These are phyloP conservation scores for Muscidifurax raptorellus DNA, from an alignment of 1,140 invertebrate genomes.

Conservation along the genomic window DNA sequence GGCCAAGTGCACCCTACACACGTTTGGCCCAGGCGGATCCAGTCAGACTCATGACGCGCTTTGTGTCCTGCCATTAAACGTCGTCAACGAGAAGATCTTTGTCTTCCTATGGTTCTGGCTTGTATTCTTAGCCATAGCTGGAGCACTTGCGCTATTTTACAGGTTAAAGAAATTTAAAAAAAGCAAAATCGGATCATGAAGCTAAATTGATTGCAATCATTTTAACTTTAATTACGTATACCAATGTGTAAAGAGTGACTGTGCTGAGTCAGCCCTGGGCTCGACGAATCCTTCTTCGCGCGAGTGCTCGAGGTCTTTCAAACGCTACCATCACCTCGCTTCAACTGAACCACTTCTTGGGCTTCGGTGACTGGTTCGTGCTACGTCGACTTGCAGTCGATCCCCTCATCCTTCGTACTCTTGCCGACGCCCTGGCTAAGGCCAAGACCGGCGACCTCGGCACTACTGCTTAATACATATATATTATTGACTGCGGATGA, in stretches of 20 bases:
- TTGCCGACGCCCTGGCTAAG: slow-evolving; percentile 48
- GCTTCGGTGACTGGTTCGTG: slow-evolving; percentile 74
- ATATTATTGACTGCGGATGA: not conserved
- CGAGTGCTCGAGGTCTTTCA: slow-evolving; percentile 70
- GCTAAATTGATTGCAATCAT: not conserved
- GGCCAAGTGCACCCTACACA: slow-evolving; percentile 86
- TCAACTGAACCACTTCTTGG: slow-evolving; percentile 56
- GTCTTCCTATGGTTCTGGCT: slow-evolving; percentile 79
- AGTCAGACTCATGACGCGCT: slow-evolving; percentile 74
- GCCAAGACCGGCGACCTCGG: not conserved
- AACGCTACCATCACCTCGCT: slow-evolving; percentile 57
- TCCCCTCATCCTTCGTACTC: slow-evolving; percentile 66
- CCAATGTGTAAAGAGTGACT: slow-evolving; percentile 69
- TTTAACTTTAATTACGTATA: not conserved
- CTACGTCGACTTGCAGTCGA: slow-evolving; percentile 68
- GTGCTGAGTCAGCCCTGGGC: slow-evolving; percentile 74
- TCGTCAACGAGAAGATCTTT: slow-evolving; percentile 78
- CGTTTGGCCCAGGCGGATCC: slow-evolving; percentile 67
- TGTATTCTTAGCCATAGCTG: slow-evolving; percentile 70
- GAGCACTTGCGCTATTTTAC: slow-evolving; percentile 71
- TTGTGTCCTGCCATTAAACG: slow-evolving; percentile 78
- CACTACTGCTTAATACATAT: not conserved
- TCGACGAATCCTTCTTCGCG: slow-evolving; percentile 77
- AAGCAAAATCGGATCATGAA: not conserved
- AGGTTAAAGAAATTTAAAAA: slow-evolving; percentile 53